Percentiles rank a stretch among this genome's conserved stretches.
Evolutionary conservation across 2,797 vertebrate genomes (phyloP).

Genomic region (Semaprochilodus insignis): DNA sequence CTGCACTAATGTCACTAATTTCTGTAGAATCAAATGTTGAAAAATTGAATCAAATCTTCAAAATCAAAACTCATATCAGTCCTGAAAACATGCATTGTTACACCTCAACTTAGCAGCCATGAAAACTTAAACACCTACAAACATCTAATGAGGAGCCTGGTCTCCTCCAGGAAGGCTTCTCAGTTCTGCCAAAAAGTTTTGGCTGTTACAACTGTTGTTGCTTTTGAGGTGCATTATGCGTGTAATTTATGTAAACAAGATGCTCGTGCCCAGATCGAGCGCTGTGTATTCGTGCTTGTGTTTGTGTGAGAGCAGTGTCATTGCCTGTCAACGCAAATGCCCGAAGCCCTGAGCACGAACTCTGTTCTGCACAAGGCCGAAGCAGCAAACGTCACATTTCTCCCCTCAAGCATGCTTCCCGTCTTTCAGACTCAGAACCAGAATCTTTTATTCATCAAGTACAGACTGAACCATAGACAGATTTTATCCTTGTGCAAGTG

Average conservation of each 20-base stretch:
- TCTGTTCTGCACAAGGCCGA: neutral
- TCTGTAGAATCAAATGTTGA: neutral
- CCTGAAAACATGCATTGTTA: neutral
- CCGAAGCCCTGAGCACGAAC: constrained; percentile 4
- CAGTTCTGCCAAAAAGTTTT: constrained; percentile 9
- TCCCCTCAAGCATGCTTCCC: neutral
- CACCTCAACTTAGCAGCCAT: neutral
- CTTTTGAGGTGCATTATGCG: constrained; percentile 1
- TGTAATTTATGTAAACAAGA: constrained; percentile 27
- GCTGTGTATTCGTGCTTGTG: neutral
- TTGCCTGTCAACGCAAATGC: constrained; percentile 18
- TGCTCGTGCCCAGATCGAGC: neutral
- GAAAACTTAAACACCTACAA: neutral
- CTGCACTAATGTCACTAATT: too few relatives aligned
- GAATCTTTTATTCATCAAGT: neutral
- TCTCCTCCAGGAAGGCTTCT: neutral
- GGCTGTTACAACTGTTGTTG: constrained; percentile 15
- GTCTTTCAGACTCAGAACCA: neutral
- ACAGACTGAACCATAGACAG: neutral
- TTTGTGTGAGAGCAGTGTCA: neutral
- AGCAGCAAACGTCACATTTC: neutral
- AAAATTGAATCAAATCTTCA: neutral
- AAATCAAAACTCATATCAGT: neutral
- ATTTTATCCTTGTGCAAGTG: neutral
- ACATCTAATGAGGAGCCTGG: neutral